Percentiles rank a stretch among this genome's conserved stretches.
phyloP scores from a whole-genome alignment of 2,113 vertebrate genomes.

The Pycnonotus jocosus region DNA sequence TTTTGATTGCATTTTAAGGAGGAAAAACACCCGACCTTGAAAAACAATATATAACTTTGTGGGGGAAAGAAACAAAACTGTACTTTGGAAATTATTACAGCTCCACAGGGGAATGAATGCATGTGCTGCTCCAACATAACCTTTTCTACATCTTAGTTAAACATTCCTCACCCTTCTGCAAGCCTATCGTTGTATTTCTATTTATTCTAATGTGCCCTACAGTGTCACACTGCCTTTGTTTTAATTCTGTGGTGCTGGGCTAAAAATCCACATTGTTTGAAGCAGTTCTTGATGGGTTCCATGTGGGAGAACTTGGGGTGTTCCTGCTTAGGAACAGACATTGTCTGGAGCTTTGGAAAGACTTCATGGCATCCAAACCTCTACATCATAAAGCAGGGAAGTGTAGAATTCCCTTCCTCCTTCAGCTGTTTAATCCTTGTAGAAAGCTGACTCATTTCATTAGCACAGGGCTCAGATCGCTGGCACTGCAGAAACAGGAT shows the following conservation, averaged over 20 bases:
- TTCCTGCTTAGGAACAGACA: background rate
- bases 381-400: background rate
- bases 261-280: background rate
- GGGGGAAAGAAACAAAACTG: background rate
- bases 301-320: accelerated
- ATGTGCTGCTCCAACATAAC: background rate
- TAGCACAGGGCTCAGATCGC: background rate
- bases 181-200: background rate
- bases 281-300: background rate
- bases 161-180: background rate
- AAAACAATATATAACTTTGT: background rate
- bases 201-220: background rate
- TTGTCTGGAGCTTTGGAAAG: background rate
- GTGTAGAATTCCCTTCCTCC: background rate
- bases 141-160: background rate
- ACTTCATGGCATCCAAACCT: background rate
- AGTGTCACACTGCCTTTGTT: background rate
- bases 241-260: background rate
- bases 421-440: background rate
- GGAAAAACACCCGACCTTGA: background rate
- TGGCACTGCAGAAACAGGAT: background rate
- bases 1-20: background rate
- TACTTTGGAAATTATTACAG: background rate
- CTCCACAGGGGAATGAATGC: background rate
- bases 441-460: background rate